phyloP scores from a whole-genome alignment of 2,797 vertebrate genomes.

The Urosaurus nigricauda region DNA sequence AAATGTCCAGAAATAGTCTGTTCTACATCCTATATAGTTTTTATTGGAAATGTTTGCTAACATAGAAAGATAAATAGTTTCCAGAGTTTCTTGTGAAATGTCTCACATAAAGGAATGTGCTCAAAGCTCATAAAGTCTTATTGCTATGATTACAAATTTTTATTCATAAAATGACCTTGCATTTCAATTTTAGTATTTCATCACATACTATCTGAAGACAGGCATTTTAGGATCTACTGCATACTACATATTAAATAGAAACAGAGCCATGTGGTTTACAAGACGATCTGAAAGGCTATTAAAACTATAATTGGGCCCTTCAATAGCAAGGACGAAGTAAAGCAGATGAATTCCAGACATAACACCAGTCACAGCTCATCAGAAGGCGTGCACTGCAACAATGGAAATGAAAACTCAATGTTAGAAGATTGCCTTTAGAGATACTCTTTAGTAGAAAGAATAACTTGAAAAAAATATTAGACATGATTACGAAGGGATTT shows the following conservation, averaged over 20 bases:
- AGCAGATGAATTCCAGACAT: background rate
- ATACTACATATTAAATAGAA: background rate
- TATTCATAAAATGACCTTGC: background rate
- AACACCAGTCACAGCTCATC: background rate
- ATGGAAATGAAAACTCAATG: background rate
- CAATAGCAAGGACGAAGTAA: background rate
- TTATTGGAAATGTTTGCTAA: constrained; percentile 8
- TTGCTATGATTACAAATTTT: background rate
- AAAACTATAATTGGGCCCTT: constrained; percentile 1
- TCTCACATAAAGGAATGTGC: background rate
- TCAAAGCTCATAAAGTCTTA: background rate
- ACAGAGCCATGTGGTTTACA: background rate
- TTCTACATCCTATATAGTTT: background rate
- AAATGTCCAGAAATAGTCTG: background rate
- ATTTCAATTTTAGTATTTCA: constrained; percentile 6
- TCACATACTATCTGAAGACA: background rate
- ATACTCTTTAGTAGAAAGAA: too few species aligned
- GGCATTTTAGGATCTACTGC: constrained; percentile 2
- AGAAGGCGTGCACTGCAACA: too few species aligned
- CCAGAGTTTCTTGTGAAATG: background rate
- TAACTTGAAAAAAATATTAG: background rate
- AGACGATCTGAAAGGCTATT: background rate
- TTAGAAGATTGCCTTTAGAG: too few species aligned
- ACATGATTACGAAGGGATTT: background rate
- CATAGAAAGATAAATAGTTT: constrained; percentile 12